Conservation (phyloP, 1,140 invertebrate genomes). For the Drosophila nigrodunni region DNA sequence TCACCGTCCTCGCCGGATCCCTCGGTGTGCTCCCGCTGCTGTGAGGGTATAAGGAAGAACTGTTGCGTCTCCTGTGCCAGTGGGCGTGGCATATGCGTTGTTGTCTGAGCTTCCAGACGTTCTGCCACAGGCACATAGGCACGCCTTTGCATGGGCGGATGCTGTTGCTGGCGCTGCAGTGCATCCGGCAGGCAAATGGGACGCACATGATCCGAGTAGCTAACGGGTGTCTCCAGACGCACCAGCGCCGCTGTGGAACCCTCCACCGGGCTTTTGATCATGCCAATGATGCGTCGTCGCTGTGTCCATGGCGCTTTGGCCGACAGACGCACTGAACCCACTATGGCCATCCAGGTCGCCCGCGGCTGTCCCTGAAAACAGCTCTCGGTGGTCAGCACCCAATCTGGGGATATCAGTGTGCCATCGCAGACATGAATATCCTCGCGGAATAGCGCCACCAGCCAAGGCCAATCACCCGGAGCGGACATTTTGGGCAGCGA, state of each 20-base stretch:
- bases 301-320: conserved; percentile 94
- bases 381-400: conserved; percentile 94
- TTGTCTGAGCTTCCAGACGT: conserved; percentile 49
- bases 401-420: conserved; percentile 90
- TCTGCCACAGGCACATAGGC: conserved; percentile 75
- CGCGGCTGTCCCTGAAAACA: conserved; percentile 95
- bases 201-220: conserved; percentile 92
- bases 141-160: conserved; percentile 61
- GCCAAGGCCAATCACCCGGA: conserved; percentile 95
- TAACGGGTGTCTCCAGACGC: conserved; percentile 91
- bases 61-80: conserved; percentile 77
- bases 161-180: conserved; percentile 68
- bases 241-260: conserved; percentile 93
- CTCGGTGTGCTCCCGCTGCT: conserved; percentile 48
- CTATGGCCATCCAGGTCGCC: conserved; percentile 92
- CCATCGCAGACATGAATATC: conserved; percentile 95
- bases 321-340: conserved; percentile 91
- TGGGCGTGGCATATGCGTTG: conserved; percentile 24
- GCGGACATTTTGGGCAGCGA: conserved; percentile 88
- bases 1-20: conserved; percentile 31
- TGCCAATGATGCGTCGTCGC: conserved; percentile 91
- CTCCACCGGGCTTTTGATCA: conserved; percentile 95
- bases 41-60: conserved; percentile 75
- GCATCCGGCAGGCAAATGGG: conserved; percentile 91
- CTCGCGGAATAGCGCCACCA: conserved; percentile 92